Base-by-base conservation (phyloP, 2,113 vertebrate species). In the Pseudorhombus dupliciocellatus region DNA sequence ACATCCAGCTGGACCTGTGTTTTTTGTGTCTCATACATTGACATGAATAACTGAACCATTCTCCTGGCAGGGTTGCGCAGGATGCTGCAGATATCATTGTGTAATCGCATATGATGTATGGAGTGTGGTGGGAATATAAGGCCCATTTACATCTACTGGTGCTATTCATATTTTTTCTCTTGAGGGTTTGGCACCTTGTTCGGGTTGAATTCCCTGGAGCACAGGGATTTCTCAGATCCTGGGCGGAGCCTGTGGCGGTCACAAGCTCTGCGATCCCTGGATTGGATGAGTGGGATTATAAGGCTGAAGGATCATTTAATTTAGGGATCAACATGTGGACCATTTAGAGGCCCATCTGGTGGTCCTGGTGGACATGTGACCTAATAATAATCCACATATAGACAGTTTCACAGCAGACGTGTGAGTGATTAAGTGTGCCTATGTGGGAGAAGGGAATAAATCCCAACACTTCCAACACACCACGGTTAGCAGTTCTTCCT, bases 201-300 rank as follows among this genome's bases (percentile, higher is more conserved):
- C 3, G 26, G 57, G 44, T 42, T 50, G 64, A 81, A 85, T 77
- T 84, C 84, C 82, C 79, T 65, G 20, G 76, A 80, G 79, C 4
- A 22, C 8, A 64, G 63, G 65, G 85, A 80, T 87, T 87, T 85
- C 55, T 73, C 48, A 44, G 48, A 68, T 31, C 26, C 66, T 26
- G 34, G 44, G 42, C 28, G 74, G 81, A 70, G 73, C 67, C 55
- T 80, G 59, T 75, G 67, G 53, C 58, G 53, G 65, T 70, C 3
- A 1, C 78, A 75, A 69, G 74, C 48, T 1, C 77, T 64, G 37
- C 50, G 24, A 83, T 84, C 81, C 71, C 74, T 71, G 84, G 79
- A 85, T 85, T 88, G 87, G 83, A 89, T 89, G 87, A 90, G 85
- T 54, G 57, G 87, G 89, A 91, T 91, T 92, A 92, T 82, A 84